Evolutionary conservation across 2,888 invertebrate species (phyloP).

Genomic region (Drosophila kambysellisi): DNA sequence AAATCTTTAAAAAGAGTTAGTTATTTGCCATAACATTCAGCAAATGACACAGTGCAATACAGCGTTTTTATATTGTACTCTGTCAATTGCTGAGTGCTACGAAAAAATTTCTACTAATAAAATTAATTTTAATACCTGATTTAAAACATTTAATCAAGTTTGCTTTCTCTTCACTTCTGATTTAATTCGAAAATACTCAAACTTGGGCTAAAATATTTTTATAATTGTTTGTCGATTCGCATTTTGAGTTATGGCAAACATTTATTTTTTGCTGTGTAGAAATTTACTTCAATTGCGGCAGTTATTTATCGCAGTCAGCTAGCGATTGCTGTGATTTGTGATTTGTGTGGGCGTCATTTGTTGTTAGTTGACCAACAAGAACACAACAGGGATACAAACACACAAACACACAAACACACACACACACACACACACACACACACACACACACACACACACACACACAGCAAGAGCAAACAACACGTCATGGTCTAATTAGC

Average conservation of each 20-base stretch:
- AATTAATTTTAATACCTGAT: too few relatives aligned
- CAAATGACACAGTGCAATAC: not conserved
- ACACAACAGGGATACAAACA: not conserved
- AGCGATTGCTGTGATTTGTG: constrained; percentile 41
- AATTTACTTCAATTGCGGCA: constrained; percentile 30
- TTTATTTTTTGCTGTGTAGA: not conserved
- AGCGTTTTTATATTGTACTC: not conserved
- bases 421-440: not conserved
- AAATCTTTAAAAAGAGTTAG: fast-evolving
- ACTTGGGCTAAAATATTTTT: too few relatives aligned
- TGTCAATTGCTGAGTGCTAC: not conserved
- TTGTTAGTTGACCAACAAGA: constrained; percentile 28
- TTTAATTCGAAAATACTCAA: not conserved
- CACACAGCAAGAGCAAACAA: constrained; percentile 10
- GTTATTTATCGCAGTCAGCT: constrained; percentile 55
- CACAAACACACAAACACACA: not conserved
- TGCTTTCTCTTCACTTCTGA: not conserved
- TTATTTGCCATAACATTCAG: not conserved
- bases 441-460: not conserved
- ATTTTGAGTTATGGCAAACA: not conserved
- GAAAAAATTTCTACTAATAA: not conserved
- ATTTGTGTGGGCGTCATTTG: constrained; percentile 59
- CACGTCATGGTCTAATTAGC: constrained; percentile 74
- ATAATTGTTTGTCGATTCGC: not conserved
- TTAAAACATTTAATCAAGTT: not conserved